Conservation (phyloP, 2,797 vertebrate species). For the Myioborus melanocephalus region DNA sequence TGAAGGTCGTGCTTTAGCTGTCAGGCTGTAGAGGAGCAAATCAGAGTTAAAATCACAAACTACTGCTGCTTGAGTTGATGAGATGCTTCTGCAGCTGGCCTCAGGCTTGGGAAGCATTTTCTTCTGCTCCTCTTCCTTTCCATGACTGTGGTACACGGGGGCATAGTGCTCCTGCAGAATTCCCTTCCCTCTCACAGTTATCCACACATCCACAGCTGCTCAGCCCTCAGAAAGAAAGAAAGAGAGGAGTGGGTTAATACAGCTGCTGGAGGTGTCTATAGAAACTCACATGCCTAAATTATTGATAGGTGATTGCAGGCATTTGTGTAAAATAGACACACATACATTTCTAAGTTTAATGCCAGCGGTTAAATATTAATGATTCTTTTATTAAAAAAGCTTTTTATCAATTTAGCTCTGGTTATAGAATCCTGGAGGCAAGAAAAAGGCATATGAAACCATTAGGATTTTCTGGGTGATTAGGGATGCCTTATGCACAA, state of each 20-base stretch:
- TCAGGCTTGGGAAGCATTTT: background rate
- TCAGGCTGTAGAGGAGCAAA: background rate
- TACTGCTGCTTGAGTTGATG: background rate
- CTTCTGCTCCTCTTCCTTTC: background rate
- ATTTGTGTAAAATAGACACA: background rate
- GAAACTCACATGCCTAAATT: background rate
- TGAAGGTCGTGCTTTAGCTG: background rate
- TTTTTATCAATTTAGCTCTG: constrained; percentile 8
- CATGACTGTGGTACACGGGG: accelerated
- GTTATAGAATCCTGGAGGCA: background rate
- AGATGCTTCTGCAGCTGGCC: background rate
- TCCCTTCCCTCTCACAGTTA: background rate
- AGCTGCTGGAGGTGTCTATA: background rate
- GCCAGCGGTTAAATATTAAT: background rate
- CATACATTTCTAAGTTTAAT: background rate
- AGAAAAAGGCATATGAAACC: background rate
- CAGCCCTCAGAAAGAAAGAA: background rate
- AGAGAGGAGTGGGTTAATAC: background rate
- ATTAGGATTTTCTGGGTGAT: background rate
- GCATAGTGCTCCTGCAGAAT: accelerated
- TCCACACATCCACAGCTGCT: background rate
- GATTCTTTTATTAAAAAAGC: background rate
- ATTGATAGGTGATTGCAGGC: background rate
- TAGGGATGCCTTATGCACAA: background rate
- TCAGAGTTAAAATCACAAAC: background rate